Evolutionary conservation across 2,113 vertebrate genomes (phyloP).

Genomic region (Cololabis saira): DNA sequence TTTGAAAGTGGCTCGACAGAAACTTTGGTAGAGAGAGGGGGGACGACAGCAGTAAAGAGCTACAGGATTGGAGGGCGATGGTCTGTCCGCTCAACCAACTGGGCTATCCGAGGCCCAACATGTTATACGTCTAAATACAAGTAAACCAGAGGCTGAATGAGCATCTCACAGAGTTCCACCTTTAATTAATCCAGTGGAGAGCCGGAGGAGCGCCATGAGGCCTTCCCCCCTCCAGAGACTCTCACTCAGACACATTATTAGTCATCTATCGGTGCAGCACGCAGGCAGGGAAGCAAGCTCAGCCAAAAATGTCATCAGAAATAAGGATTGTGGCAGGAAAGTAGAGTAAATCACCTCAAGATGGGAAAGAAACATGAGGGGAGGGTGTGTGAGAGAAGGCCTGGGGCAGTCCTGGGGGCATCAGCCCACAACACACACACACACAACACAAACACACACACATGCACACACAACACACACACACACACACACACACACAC

Average conservation of each 20-base stretch:
- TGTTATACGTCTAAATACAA: background rate
- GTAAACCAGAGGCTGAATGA: slow-evolving; percentile 1
- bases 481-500: background rate
- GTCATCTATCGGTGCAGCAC: slow-evolving; percentile 12
- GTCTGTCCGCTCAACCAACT: no score
- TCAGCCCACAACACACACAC: background rate
- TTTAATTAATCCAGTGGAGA: slow-evolving; percentile 56
- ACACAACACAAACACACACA: no score
- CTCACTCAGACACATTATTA: slow-evolving; percentile 52
- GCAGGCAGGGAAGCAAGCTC: slow-evolving; percentile 1
- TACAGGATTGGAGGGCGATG: no score
- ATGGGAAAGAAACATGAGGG: slow-evolving; percentile 9
- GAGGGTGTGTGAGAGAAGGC: slow-evolving; percentile 12
- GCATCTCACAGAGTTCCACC: slow-evolving; percentile 26
- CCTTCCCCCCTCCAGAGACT: slow-evolving; percentile 15
- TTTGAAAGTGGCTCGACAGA: no score
- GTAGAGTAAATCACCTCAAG: slow-evolving; percentile 20
- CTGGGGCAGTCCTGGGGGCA: slow-evolving; percentile 19
- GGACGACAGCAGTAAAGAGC: no score
- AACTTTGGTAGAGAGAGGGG: no score
- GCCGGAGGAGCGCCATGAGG: slow-evolving; percentile 39
- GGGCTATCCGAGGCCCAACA: no score
- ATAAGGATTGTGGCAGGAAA: slow-evolving; percentile 22
- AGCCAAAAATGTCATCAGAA: slow-evolving; percentile 18
- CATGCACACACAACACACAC: no score